Evolutionary conservation across 1,140 invertebrate species (phyloP).

Genomic region (Capitella teleta): DNA sequence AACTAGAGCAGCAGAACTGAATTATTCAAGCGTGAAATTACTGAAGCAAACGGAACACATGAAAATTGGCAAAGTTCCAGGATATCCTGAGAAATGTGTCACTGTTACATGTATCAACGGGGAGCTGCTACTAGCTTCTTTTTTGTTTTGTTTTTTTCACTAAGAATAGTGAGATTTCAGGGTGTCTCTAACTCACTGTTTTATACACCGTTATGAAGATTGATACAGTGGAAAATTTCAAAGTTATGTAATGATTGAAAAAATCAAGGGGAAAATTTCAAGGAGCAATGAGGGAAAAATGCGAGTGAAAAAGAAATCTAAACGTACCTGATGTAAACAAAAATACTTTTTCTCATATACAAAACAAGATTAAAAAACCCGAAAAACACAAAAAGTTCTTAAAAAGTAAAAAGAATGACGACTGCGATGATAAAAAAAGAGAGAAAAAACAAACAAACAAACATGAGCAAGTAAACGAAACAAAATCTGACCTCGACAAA

Average conservation of each 20-base stretch:
- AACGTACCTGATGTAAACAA: background rate
- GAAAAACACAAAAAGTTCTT: background rate
- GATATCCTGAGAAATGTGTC: too few relatives aligned
- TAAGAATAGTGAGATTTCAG: too few relatives aligned
- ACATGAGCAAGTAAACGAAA: too few relatives aligned
- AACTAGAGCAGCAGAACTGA: background rate
- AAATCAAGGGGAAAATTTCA: too few relatives aligned
- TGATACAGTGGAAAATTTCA: too few relatives aligned
- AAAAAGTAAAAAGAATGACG: background rate
- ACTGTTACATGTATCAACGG: too few relatives aligned
- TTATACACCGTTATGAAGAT: too few relatives aligned
- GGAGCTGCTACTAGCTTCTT: too few relatives aligned
- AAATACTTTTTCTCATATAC: background rate
- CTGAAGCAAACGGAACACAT: background rate
- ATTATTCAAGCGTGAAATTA: background rate
- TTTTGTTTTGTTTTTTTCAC: too few relatives aligned
- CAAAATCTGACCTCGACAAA: slow-evolving; percentile 34
- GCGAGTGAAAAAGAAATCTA: background rate
- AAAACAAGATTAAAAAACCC: background rate
- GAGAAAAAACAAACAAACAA: background rate
- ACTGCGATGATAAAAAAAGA: background rate
- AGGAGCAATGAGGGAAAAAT: too few relatives aligned
- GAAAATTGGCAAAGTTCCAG: background rate
- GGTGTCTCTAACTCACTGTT: too few relatives aligned
- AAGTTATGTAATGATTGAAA: too few relatives aligned